Evolutionary conservation across 2,113 vertebrate species (phyloP).

Genomic region (Platanista minor): DNA sequence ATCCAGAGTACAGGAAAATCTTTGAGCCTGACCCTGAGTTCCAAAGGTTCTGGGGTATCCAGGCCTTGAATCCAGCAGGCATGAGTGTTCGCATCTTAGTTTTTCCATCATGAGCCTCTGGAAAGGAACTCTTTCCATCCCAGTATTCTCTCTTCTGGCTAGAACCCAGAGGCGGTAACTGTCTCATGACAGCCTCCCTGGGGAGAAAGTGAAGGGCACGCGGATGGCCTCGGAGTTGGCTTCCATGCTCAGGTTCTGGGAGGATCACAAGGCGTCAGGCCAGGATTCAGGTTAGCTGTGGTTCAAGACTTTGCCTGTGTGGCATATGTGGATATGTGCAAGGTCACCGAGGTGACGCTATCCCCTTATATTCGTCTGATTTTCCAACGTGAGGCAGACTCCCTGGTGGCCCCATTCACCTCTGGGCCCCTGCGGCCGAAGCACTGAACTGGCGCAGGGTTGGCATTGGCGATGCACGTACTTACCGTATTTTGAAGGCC

Average conservation of each 20-base stretch:
- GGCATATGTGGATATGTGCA: background rate
- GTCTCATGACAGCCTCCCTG: background rate
- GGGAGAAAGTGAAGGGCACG: background rate
- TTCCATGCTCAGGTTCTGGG: background rate
- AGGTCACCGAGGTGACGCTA: background rate
- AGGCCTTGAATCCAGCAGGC: background rate
- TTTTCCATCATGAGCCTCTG: background rate
- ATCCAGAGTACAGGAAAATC: background rate
- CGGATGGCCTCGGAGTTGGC: background rate
- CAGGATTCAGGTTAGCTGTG: background rate
- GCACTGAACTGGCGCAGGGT: background rate
- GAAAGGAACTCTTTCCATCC: background rate
- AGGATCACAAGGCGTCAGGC: background rate
- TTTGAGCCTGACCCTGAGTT: background rate
- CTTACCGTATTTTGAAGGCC: background rate
- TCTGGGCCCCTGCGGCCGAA: background rate
- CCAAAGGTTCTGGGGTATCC: background rate
- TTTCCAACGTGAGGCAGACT: background rate
- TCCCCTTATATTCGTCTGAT: background rate
- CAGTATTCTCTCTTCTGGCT: background rate
- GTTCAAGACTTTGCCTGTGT: background rate
- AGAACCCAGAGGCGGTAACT: background rate
- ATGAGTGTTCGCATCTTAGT: background rate
- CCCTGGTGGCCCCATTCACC: background rate
- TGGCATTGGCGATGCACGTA: background rate